These are phyloP conservation scores for Corythornis vintsioides DNA, from an alignment of 2,113 vertebrate species.

Conservation along the genomic window DNA sequence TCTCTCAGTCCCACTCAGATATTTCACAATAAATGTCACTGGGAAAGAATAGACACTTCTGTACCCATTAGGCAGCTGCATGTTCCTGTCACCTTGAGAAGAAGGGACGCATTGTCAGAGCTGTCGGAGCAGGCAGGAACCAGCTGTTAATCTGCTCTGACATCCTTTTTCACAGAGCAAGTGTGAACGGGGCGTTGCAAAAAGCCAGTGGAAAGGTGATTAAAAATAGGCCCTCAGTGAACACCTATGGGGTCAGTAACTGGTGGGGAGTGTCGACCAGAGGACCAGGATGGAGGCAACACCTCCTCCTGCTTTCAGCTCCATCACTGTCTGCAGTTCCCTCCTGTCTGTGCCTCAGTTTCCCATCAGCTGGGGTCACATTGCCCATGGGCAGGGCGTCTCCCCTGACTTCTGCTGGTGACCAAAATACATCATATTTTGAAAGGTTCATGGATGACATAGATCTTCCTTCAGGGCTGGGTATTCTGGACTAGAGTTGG, in stretches of 20 bases:
- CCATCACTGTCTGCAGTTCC: neutral
- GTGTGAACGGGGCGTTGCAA: slow-evolving; percentile 33
- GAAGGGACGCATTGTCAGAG: slow-evolving; percentile 66
- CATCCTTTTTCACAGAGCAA: slow-evolving; percentile 60
- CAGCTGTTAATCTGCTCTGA: slow-evolving; percentile 65
- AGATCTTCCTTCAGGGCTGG: neutral
- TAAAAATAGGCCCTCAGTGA: slow-evolving; percentile 24
- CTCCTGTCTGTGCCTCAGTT: neutral
- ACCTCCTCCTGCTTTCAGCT: neutral
- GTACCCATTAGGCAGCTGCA: slow-evolving; percentile 75
- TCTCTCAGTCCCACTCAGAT: slow-evolving; percentile 73
- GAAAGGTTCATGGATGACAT: neutral
- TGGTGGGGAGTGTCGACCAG: fast-evolving
- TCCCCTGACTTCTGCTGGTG: neutral
- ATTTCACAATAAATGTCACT: slow-evolving; percentile 78
- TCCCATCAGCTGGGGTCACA: neutral
- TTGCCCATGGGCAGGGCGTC: neutral
- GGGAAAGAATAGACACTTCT: slow-evolving; percentile 79
- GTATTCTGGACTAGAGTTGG: neutral
- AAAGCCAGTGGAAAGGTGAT: slow-evolving; percentile 8
- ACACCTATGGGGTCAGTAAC: neutral
- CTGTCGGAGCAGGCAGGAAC: slow-evolving; percentile 67
- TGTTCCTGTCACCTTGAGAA: slow-evolving; percentile 75
- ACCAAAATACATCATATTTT: neutral
- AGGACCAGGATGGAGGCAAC: neutral